Percentiles rank a stretch among this genome's conserved stretches.
phyloP scores from a whole-genome alignment of 2,797 vertebrate genomes.

The Sitta carolinensis region DNA sequence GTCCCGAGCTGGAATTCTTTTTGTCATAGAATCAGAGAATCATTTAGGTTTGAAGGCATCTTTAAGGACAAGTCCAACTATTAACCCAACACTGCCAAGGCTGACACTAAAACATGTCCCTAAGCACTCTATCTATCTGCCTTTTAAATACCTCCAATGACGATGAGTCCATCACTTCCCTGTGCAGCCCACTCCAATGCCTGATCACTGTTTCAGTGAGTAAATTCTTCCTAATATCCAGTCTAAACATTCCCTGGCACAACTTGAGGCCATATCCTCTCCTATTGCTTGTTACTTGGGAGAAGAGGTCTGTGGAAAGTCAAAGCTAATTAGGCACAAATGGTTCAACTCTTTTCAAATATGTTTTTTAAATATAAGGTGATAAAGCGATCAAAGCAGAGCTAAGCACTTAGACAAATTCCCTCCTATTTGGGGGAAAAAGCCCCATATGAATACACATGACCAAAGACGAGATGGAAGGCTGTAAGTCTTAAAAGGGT shows the following conservation, averaged over 20 bases:
- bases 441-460: background rate
- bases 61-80: background rate
- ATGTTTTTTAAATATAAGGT: background rate
- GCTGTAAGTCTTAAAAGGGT: background rate
- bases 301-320: background rate
- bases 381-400: background rate
- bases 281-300: background rate
- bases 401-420: background rate
- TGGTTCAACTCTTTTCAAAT: background rate
- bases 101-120: too few species aligned
- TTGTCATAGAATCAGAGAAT: background rate
- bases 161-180: background rate
- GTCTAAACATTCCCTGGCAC: background rate
- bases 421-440: background rate
- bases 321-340: background rate
- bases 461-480: background rate
- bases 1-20: background rate
- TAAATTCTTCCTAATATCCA: background rate
- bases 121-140: background rate
- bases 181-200: background rate
- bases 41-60: background rate
- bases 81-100: background rate
- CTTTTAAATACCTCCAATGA: background rate
- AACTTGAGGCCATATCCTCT: background rate
- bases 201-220: background rate